Percentiles rank a stretch among this genome's conserved stretches.
Conservation (phyloP, 2,888 invertebrate species). For the Nomada ferruginata region DNA sequence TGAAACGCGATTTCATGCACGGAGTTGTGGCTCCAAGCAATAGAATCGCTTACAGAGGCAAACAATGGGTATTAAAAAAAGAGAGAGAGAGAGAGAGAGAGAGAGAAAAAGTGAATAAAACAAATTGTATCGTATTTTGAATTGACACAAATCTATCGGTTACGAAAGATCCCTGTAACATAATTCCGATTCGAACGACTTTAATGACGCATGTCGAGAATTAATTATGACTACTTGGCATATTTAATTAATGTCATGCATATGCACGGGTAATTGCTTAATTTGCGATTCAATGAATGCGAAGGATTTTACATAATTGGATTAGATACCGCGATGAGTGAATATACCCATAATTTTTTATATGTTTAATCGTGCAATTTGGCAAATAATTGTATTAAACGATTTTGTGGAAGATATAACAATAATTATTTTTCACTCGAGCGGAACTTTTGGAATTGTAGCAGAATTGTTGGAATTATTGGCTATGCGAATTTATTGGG, state of each 20-base stretch:
- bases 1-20: conserved; percentile 28
- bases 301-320: not conserved
- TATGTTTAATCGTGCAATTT: not conserved
- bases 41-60: not conserved
- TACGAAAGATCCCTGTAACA: too few species aligned
- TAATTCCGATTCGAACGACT: not conserved
- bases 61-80: not conserved
- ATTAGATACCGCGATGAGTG: not conserved
- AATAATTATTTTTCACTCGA: too few species aligned
- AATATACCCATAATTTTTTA: not conserved
- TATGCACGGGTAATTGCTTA: not conserved
- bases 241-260: not conserved
- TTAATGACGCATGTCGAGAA: not conserved
- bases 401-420: too few species aligned
- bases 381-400: too few species aligned
- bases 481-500: too few species aligned
- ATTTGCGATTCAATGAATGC: not conserved
- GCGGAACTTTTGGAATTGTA: too few species aligned
- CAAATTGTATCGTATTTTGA: too few species aligned
- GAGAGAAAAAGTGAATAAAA: too few species aligned
- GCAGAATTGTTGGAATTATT: too few species aligned
- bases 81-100: too few species aligned
- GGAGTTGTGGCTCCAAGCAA: not conserved
- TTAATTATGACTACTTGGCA: not conserved
- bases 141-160: too few species aligned